These are phyloP conservation scores for Hyaena hyaena DNA, from an alignment of 2,113 vertebrate species.

Conservation along the genomic window DNA sequence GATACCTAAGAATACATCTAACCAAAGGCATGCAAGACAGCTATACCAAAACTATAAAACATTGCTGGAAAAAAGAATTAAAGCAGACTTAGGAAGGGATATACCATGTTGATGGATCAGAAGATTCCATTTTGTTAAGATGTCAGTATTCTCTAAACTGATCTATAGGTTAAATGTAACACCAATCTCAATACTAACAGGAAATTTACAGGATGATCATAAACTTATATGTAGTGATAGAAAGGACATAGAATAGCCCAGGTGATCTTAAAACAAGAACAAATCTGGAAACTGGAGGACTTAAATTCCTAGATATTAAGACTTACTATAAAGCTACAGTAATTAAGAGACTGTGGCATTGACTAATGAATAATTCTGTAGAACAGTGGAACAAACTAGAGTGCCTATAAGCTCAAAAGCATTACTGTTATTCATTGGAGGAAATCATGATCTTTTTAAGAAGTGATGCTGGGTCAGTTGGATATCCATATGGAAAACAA, in stretches of 20 bases:
- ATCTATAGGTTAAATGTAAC: background rate
- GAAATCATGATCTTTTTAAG: background rate
- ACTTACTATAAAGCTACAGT: background rate
- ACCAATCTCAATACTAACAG: background rate
- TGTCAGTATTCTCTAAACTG: background rate
- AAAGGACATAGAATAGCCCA: background rate
- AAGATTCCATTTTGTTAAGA: background rate
- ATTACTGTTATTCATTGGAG: background rate
- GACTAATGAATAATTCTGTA: background rate
- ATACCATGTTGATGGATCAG: background rate
- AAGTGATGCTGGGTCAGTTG: background rate
- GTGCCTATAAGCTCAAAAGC: background rate
- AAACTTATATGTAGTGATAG: background rate
- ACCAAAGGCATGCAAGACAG: background rate
- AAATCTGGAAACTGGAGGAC: background rate
- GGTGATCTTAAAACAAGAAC: constrained; percentile 2
- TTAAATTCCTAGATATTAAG: background rate
- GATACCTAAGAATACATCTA: background rate
- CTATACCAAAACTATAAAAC: background rate
- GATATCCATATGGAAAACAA: background rate
- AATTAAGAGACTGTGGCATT: background rate
- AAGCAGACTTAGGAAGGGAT: background rate
- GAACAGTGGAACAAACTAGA: background rate
- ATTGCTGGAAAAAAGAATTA: background rate
- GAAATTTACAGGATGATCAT: background rate